These are phyloP conservation scores for Aradus depressus DNA, from an alignment of 2,888 invertebrate species.

Conservation along the genomic window DNA sequence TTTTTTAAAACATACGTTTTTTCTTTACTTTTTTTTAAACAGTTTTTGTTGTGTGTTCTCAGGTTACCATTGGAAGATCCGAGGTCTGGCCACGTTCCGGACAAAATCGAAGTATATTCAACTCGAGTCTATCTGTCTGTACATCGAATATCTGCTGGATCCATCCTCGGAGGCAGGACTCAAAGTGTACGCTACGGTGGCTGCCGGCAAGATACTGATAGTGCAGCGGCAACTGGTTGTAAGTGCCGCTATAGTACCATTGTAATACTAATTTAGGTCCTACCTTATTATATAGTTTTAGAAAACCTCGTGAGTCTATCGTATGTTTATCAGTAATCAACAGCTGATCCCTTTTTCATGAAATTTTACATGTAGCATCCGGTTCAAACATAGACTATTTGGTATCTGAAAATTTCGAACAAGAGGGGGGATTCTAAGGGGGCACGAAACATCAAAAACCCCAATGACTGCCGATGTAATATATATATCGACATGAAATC, in stretches of 20 bases:
- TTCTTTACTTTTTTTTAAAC: background rate
- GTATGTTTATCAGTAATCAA: too few species aligned
- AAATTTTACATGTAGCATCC: too few species aligned
- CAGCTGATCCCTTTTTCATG: too few species aligned
- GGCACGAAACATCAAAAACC: too few species aligned
- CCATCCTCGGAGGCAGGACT: background rate
- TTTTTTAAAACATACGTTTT: background rate
- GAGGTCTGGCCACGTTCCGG: background rate
- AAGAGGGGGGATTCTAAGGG: too few species aligned
- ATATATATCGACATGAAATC: too few species aligned
- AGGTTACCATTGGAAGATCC: conserved; percentile 6
- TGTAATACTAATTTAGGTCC: too few species aligned
- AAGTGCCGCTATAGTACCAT: too few species aligned
- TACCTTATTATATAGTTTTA: background rate
- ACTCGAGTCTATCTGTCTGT: background rate
- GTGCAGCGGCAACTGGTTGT: background rate
- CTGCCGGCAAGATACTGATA: background rate
- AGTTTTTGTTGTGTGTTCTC: background rate
- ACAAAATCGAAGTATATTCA: background rate
- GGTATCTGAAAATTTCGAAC: too few species aligned
- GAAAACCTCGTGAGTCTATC: background rate
- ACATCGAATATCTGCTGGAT: background rate
- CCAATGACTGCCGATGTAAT: too few species aligned
- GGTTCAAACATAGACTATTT: too few species aligned
- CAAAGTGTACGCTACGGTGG: background rate